Conservation (phyloP, 2,797 vertebrate species). For the Sparidentex hasta region DNA sequence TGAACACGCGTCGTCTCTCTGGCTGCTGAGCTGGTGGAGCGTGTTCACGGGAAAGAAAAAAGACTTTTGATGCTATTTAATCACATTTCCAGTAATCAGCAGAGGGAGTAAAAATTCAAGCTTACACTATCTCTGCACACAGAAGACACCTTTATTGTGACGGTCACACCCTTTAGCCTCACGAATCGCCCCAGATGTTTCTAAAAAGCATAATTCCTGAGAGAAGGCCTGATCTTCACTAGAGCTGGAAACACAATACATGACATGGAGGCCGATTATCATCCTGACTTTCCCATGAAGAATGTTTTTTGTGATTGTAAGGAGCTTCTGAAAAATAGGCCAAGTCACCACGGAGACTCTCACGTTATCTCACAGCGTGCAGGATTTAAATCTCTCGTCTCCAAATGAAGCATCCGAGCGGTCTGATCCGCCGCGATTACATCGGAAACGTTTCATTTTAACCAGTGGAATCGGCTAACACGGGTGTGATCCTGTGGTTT, state of each 20-base stretch:
- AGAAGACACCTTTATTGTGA: not conserved
- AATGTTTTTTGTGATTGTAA: not conserved
- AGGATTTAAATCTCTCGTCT: constrained; percentile 30
- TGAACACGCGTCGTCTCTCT: constrained; percentile 40
- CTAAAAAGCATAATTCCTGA: not conserved
- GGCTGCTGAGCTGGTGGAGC: not conserved
- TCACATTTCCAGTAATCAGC: constrained; percentile 19
- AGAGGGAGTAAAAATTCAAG: not conserved
- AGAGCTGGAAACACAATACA: not conserved
- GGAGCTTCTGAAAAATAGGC: constrained; percentile 34
- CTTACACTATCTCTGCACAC: not conserved
- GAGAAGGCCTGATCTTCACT: not conserved
- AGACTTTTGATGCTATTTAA: constrained; percentile 37
- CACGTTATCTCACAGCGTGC: constrained; percentile 9
- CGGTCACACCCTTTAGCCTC: not conserved
- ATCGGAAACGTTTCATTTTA: constrained; percentile 15
- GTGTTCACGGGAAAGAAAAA: constrained; percentile 15
- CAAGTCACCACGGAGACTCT: constrained; percentile 23
- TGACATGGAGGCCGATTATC: not conserved
- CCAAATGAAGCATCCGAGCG: constrained; percentile 17
- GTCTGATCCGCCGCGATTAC: constrained; percentile 11
- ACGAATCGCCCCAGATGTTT: not conserved
- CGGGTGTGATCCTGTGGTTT: constrained; percentile 24
- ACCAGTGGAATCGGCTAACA: not conserved
- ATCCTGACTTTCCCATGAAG: not conserved